Base-by-base conservation (phyloP, 2,113 vertebrate species). In the Puntigrus tetrazona region DNA sequence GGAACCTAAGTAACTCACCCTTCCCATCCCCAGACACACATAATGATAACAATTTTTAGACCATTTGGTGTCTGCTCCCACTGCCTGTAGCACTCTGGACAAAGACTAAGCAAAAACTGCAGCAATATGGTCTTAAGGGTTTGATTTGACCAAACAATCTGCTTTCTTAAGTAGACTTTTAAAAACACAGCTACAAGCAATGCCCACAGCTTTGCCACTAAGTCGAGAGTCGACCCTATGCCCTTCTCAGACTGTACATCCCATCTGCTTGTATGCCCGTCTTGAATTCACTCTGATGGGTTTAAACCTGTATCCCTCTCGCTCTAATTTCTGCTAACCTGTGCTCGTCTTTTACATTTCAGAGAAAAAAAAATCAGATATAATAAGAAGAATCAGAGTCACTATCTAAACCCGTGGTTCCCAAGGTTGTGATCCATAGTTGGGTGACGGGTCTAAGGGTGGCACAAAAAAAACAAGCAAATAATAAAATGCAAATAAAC, bases 91-190 rank as follows among this genome's bases (percentile, higher is more conserved):
- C 93, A 90, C 91, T 93, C 82, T 86, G 91, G 89, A 93, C 92
- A 94, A 92, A 93, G 90, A 91, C 81, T 89, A 89, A 89, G 87
- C 34, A 25, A 78, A 73, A 25, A 47, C 50, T 72, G 85, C 87
- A 88, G 90, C 93, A 95, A 94, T 94, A 93, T 94, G 93, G 92
- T 94, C 91, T 91, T 91, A 92, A 91, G 92, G 92, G 91, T 93
- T 92, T 91, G 90, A 88, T 94, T 93, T 92, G 92, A 94, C 91
- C 90, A 93, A 91, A 94, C 94, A 94, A 93, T 93, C 93, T 94
- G 93, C 92, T 94, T 94, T 93, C 91, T 92, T 93, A 92, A 92
- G 92, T 92, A 90, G 92, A 94, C 93, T 94, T 94, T 93, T 92
- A 93, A 93, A 88, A 94, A 93, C 92, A 94, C 70, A 78, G 94